Evolutionary conservation across 1,140 invertebrate species (phyloP).

Genomic region (Scaptomyza hsui): DNA sequence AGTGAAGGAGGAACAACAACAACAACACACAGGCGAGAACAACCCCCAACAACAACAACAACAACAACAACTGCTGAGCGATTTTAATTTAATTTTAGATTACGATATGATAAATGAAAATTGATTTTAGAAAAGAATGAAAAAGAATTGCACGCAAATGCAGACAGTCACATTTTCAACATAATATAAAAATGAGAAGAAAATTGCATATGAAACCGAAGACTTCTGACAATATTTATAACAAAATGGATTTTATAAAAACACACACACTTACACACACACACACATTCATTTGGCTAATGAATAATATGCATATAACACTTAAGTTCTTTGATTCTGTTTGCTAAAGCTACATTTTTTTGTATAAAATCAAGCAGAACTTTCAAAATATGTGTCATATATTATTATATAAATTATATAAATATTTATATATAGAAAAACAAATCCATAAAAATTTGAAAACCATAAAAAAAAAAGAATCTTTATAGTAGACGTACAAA

Average conservation of each 20-base stretch:
- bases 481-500: conserved; percentile 72
- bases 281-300: conserved; percentile 52
- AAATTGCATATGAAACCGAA: conserved; percentile 66
- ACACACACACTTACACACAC: background rate
- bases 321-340: conserved; percentile 49
- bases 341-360: conserved; percentile 67
- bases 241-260: conserved; percentile 30
- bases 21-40: conserved; percentile 21
- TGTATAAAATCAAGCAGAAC: conserved; percentile 60
- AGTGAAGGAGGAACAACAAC: conserved; percentile 3
- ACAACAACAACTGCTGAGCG: conserved; percentile 36
- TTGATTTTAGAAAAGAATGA: conserved; percentile 50
- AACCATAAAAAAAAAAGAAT: conserved; percentile 14
- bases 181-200: conserved; percentile 20
- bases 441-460: conserved; percentile 30
- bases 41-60: background rate
- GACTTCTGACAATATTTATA: conserved; percentile 81
- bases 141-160: conserved; percentile 45
- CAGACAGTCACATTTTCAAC: conserved; percentile 27
- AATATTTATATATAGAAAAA: conserved; percentile 13
- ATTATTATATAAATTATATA: conserved; percentile 23
- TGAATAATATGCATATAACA: background rate
- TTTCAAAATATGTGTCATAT: conserved; percentile 49
- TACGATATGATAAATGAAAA: conserved; percentile 63
- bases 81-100: conserved; percentile 79